Conservation (phyloP, 2,797 vertebrate species). For the Lacerta bilineata region DNA sequence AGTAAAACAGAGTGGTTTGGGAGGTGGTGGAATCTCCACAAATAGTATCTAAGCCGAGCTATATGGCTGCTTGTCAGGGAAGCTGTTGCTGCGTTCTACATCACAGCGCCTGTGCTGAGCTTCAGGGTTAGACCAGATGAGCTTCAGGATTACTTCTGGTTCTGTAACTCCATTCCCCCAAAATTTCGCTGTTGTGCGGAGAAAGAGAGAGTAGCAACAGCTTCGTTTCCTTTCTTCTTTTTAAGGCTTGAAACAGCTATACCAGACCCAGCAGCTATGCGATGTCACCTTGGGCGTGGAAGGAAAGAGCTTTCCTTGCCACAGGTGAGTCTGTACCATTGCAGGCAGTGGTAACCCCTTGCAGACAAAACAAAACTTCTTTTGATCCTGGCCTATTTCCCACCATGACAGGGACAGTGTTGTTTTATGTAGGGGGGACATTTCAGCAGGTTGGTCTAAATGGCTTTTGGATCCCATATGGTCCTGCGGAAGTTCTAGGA, state of each 20-base stretch:
- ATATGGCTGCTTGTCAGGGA: not conserved
- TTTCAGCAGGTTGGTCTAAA: not conserved
- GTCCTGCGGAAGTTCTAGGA: not conserved
- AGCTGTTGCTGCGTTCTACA: not conserved
- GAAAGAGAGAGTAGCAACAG: not conserved
- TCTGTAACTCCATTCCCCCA: not conserved
- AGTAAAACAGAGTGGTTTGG: not conserved
- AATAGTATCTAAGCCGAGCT: not conserved
- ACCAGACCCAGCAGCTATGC: slow-evolving; percentile 87
- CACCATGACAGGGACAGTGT: not conserved
- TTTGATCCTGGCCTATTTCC: not conserved
- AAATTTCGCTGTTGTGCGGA: not conserved
- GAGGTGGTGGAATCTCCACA: not conserved
- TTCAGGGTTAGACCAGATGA: not conserved
- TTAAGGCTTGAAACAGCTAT: slow-evolving; percentile 85
- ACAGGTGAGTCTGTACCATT: slow-evolving; percentile 77
- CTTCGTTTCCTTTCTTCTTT: not conserved
- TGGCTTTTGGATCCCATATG: not conserved
- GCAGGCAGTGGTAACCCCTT: not conserved
- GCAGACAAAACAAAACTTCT: not conserved
- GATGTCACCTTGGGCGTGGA: slow-evolving; percentile 86
- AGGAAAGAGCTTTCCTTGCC: slow-evolving; percentile 87
- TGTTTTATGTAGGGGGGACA: not conserved
- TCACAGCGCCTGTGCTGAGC: not conserved
- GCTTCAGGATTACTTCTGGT: not conserved